Evolutionary conservation across 2,797 vertebrate genomes (phyloP).

Genomic region (Neosilurus mollespiculum): DNA sequence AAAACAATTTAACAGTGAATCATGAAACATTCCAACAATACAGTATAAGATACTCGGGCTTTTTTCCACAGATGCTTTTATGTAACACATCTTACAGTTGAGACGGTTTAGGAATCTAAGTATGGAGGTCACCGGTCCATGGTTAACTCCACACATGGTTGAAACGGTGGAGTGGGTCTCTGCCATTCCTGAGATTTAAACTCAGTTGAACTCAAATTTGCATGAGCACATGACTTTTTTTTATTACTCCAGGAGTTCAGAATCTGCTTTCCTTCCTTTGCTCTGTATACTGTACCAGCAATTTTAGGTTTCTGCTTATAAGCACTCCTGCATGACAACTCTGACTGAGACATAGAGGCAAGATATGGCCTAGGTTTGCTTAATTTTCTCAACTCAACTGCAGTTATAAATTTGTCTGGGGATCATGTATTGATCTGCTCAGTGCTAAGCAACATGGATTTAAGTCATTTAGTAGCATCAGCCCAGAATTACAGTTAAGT

Average conservation of each 20-base stretch:
- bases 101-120: neutral
- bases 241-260: neutral
- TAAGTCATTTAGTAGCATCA: slow-evolving; percentile 61
- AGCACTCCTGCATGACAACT: slow-evolving; percentile 28
- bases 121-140: neutral
- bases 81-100: neutral
- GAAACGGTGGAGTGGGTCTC: neutral
- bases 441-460: slow-evolving; percentile 63
- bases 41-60: neutral
- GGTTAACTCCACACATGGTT: neutral
- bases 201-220: neutral
- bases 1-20: neutral
- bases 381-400: slow-evolving; percentile 37
- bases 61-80: slow-evolving; percentile 3
- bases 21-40: neutral
- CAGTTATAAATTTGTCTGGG: slow-evolving; percentile 50
- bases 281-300: neutral
- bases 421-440: slow-evolving; percentile 55
- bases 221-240: neutral
- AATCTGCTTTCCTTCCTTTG: neutral
- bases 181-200: neutral
- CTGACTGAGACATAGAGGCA: slow-evolving; percentile 16
- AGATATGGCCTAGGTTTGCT: slow-evolving; percentile 9
- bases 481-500: slow-evolving; percentile 37
- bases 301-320: neutral